Conservation (phyloP, 2,888 invertebrate species). For the Teleiodes luculella region DNA sequence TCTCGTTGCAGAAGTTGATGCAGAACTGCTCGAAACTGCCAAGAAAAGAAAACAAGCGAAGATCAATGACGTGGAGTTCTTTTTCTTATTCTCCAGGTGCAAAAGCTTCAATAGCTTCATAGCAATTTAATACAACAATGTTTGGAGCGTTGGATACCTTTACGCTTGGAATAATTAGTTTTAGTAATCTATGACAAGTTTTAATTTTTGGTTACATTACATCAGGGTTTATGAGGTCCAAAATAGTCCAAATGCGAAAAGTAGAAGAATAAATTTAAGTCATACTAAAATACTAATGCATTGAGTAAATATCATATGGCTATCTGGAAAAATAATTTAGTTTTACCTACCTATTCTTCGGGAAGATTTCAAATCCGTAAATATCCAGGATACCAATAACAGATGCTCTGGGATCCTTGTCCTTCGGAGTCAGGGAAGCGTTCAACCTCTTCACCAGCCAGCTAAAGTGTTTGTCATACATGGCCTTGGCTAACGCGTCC, state of each 20-base stretch:
- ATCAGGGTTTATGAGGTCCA: too few relatives aligned
- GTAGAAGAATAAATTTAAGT: too few relatives aligned
- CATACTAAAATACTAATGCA: too few relatives aligned
- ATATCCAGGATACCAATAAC: slow-evolving; percentile 96
- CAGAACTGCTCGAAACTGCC: slow-evolving; percentile 92
- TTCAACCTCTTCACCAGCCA: slow-evolving; percentile 93
- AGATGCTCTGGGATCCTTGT: slow-evolving; percentile 76
- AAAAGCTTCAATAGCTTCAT: too few relatives aligned
- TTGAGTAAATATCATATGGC: background rate
- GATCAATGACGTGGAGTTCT: too few relatives aligned
- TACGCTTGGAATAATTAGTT: too few relatives aligned
- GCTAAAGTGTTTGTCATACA: slow-evolving; percentile 93
- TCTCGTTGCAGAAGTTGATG: slow-evolving; percentile 97
- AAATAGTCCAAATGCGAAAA: too few relatives aligned
- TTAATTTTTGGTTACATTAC: too few relatives aligned
- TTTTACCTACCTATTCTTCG: slow-evolving; percentile 85
- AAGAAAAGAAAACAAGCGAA: background rate
- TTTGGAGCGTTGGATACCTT: too few relatives aligned
- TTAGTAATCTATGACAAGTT: too few relatives aligned
- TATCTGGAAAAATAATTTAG: background rate
- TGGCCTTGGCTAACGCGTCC: slow-evolving; percentile 93
- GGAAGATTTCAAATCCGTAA: slow-evolving; percentile 96
- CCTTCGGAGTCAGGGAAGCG: slow-evolving; percentile 82
- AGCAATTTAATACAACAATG: too few relatives aligned
- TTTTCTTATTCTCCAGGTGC: too few relatives aligned